Conservation (phyloP, 2,113 vertebrate species). For the Oncorhynchus gorbuscha region DNA sequence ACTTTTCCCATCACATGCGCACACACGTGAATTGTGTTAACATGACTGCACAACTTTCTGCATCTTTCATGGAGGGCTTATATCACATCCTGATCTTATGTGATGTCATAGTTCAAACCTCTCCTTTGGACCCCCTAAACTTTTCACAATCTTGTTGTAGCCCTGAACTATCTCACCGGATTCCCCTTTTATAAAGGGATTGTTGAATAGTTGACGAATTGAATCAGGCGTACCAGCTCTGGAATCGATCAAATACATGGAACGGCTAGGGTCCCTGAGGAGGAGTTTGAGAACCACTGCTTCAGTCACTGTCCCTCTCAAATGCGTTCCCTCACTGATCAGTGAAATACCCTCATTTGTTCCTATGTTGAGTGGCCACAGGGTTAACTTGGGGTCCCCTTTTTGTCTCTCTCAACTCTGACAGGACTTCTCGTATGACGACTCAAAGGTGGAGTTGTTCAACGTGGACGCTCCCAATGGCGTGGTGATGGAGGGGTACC, state of each 20-base stretch:
- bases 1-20: constrained; percentile 10
- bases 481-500: constrained; percentile 98
- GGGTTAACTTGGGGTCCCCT: not conserved
- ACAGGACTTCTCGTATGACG: constrained; percentile 94
- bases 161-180: not conserved
- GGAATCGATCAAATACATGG: no score
- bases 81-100: not conserved
- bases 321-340: not conserved
- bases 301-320: not conserved
- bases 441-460: constrained; percentile 91
- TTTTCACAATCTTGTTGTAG: no score
- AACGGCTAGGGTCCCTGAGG: no score
- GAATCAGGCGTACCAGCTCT: no score
- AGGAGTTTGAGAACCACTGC: not conserved
- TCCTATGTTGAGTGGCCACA: not conserved
- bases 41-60: constrained; percentile 28
- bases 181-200: not conserved
- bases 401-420: constrained; percentile 1
- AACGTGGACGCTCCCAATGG: constrained; percentile 92
- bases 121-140: no score
- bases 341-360: not conserved
- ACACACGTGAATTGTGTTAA: constrained; percentile 36
- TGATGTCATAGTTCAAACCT: no score
- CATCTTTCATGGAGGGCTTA: constrained; percentile 6
- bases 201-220: no score